These are phyloP conservation scores for Lithosia quadra DNA, from an alignment of 2,888 invertebrate species.

Conservation along the genomic window DNA sequence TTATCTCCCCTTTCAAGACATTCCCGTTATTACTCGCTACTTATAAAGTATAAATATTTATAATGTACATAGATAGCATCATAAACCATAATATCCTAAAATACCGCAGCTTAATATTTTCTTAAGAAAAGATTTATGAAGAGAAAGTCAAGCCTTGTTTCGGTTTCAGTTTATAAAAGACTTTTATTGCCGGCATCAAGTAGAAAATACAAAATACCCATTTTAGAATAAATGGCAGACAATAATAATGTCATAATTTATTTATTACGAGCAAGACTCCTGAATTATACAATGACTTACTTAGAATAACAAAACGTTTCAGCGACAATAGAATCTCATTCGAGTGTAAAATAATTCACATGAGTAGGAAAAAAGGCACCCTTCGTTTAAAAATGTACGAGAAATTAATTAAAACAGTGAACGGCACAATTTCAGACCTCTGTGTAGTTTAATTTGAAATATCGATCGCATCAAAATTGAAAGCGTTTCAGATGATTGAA, in stretches of 20 bases:
- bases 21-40: slow-evolving; percentile 20
- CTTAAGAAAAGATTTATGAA: slow-evolving; percentile 5
- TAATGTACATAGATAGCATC: not conserved
- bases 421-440: slow-evolving; percentile 14
- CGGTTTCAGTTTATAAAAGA: slow-evolving; percentile 9
- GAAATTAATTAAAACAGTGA: slow-evolving; percentile 22
- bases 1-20: slow-evolving; percentile 18
- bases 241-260: not conserved
- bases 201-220: not conserved
- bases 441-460: slow-evolving; percentile 22
- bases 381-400: slow-evolving; percentile 8
- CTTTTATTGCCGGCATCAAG: not conserved
- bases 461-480: slow-evolving; percentile 24
- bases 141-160: slow-evolving; percentile 1
- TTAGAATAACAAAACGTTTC: slow-evolving; percentile 27
- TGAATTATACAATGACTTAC: not conserved
- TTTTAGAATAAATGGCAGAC: not conserved
- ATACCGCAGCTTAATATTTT: slow-evolving; percentile 15
- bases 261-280: not conserved
- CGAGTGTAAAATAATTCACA: slow-evolving; percentile 10
- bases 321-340: slow-evolving; percentile 15
- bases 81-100: slow-evolving; percentile 7
- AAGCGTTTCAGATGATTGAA: slow-evolving; percentile 19
- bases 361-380: slow-evolving; percentile 2
- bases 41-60: slow-evolving; percentile 21